phyloP scores from a whole-genome alignment of 2,797 vertebrate genomes.

The Cetoscarus ocellatus region DNA sequence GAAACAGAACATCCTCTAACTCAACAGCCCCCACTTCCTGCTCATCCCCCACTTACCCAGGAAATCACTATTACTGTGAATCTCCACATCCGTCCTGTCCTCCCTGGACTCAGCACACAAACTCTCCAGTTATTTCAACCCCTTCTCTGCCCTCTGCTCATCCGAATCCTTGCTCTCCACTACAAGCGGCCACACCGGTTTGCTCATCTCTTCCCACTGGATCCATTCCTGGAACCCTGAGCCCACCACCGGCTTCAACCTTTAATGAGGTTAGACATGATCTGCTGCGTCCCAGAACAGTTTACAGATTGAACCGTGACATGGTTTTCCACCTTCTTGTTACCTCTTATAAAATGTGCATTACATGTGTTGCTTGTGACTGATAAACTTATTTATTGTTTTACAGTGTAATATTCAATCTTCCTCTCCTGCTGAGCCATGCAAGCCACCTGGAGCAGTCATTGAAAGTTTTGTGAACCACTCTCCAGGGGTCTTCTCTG shows the following conservation, averaged over 20 bases:
- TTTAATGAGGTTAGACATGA: slow-evolving; percentile 85
- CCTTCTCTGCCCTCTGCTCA: slow-evolving; percentile 13
- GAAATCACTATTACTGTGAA: slow-evolving; percentile 11
- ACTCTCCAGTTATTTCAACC: slow-evolving; percentile 2
- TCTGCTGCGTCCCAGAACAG: not conserved
- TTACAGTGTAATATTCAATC: slow-evolving; percentile 80
- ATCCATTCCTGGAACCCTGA: slow-evolving; percentile 48
- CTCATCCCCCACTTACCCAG: slow-evolving; percentile 7
- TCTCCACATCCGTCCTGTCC: slow-evolving; percentile 22
- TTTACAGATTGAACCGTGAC: not conserved
- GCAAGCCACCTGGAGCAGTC: slow-evolving; percentile 90
- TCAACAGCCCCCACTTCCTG: slow-evolving; percentile 1
- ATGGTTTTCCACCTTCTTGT: not conserved
- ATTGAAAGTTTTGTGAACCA: slow-evolving; percentile 96
- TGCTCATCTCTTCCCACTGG: slow-evolving; percentile 19
- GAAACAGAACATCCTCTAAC: slow-evolving; percentile 58
- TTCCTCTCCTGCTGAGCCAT: slow-evolving; percentile 68
- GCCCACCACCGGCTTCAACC: slow-evolving; percentile 77
- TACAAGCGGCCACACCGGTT: slow-evolving; percentile 53
- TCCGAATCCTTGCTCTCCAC: slow-evolving; percentile 60
- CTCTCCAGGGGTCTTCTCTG: slow-evolving; percentile 94
- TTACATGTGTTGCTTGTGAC: not conserved
- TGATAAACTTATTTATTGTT: not conserved
- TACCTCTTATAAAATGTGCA: too few species aligned
- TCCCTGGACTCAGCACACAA: slow-evolving; percentile 2